Percentiles rank a stretch among this genome's conserved stretches.
phyloP scores from a whole-genome alignment of 2,888 invertebrate species.

The Orchestes rusci region DNA sequence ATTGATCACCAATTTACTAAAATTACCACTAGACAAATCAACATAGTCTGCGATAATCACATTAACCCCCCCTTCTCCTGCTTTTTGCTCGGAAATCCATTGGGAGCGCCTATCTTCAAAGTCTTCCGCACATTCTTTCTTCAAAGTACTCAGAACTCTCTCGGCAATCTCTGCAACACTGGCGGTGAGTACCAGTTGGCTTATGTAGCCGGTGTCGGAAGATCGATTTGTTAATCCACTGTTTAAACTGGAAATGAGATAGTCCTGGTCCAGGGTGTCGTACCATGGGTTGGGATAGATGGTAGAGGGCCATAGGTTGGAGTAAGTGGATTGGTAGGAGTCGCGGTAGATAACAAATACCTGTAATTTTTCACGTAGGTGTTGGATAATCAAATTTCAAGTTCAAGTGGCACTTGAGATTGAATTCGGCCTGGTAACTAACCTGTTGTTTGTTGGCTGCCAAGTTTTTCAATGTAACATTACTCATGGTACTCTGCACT shows the following conservation, averaged over 20 bases:
- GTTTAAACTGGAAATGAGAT: constrained; percentile 55
- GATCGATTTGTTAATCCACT: constrained; percentile 50
- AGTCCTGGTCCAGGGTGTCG: constrained; percentile 53
- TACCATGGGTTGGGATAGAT: constrained; percentile 79
- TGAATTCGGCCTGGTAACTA: no score
- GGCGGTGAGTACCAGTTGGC: constrained; percentile 78
- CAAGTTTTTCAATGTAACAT: constrained; percentile 57
- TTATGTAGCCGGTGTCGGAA: constrained; percentile 59
- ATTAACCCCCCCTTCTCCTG: constrained; percentile 52
- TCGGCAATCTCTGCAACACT: constrained; percentile 54
- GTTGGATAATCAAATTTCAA: no score
- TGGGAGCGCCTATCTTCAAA: constrained; percentile 35
- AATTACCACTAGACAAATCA: constrained; percentile 55
- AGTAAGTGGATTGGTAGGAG: constrained; percentile 45
- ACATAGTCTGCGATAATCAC: constrained; percentile 77
- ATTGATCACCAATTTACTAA: constrained; percentile 58
- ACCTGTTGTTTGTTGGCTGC: constrained; percentile 39
- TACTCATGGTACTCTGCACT: constrained; percentile 47
- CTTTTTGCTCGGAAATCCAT: constrained; percentile 36
- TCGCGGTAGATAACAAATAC: constrained; percentile 65
- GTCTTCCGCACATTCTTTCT: constrained; percentile 40
- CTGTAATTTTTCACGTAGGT: no score
- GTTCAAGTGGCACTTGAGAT: no score
- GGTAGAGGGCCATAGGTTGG: constrained; percentile 61
- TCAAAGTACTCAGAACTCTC: no score